Evolutionary conservation across 1,140 invertebrate species (phyloP), one percentile per base, ranked within the genome.

Genomic region (Apolygus lucorum): DNA sequence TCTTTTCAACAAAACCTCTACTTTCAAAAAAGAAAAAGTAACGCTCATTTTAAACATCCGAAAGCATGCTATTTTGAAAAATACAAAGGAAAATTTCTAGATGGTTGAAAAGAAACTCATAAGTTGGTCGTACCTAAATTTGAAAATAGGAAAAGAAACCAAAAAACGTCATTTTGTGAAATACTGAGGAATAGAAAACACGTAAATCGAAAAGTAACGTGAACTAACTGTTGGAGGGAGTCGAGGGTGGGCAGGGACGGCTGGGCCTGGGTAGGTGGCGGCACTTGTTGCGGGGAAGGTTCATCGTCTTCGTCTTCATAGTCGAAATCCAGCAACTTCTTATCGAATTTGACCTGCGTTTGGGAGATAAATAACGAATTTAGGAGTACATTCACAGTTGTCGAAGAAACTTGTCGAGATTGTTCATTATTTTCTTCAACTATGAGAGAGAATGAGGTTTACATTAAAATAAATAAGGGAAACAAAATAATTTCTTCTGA

Each of bases 281-380:
- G 49, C 25, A 34, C 69, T 22, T 71, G 72, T 2, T 67, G 63
- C 22, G 71, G 65, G 13, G 74, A 74, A 21, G 74, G 80, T 65
- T 92, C 90, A 28, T 92, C 90, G 72, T 91, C 89, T 76, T 90
- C 89, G 73, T 91, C 89, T 0, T 87, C 89, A 79, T 92, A 92
- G 78, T 92, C 91, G 81, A 90, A 92, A 76, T 92, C 90, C 25
- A 93, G 78, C 0, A 93, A 76, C 77, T 92, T 91, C 77, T 88
- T 89, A 76, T 86, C 87, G 77, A 89, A 88, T 73, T 87, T 86
- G 1, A 87, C 83, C 75, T 78, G 25, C 11, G 4, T n/a, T n/a
- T n/a, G n/a, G n/a, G n/a, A n/a, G n/a, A n/a, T n/a, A n/a, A n/a
- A n/a, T n/a, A n/a, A n/a, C n/a, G n/a, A n/a, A n/a, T n/a, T n/a